Evolutionary conservation across 1,140 invertebrate species (phyloP).

Genomic region (Zaprionus taronus): DNA sequence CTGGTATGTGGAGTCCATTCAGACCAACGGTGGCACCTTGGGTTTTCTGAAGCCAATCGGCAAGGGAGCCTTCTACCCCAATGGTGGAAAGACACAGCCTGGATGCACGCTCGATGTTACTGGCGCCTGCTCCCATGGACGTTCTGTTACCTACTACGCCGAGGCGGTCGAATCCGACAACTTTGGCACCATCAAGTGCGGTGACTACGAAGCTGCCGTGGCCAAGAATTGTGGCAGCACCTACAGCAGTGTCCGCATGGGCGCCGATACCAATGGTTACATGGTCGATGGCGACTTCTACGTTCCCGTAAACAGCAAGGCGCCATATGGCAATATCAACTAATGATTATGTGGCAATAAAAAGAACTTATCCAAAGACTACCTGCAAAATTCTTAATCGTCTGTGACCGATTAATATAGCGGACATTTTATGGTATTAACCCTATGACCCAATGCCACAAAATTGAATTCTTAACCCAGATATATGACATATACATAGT

Average conservation of each 20-base stretch:
- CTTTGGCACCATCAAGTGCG: constrained; percentile 67
- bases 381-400: background rate
- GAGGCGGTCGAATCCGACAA: constrained; percentile 83
- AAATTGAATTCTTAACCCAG: too few relatives aligned
- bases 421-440: constrained; percentile 2
- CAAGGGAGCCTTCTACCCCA: constrained; percentile 85
- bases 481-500: too few relatives aligned
- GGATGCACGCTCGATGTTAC: constrained; percentile 85
- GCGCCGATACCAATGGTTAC: constrained; percentile 79
- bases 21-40: constrained; percentile 86
- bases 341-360: constrained; percentile 41
- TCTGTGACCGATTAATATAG: background rate
- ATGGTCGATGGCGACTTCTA: constrained; percentile 76
- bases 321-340: constrained; percentile 79
- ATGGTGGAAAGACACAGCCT: constrained; percentile 85
- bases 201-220: constrained; percentile 55
- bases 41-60: constrained; percentile 85
- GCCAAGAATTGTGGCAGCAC: constrained; percentile 56
- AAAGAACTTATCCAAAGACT: constrained; percentile 20
- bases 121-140: constrained; percentile 84
- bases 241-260: constrained; percentile 78
- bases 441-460: background rate
- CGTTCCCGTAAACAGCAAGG: constrained; percentile 68
- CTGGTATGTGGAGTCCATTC: constrained; percentile 84
- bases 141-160: constrained; percentile 86